phyloP scores from a whole-genome alignment of 2,888 invertebrate species.

The Villa cingulata region DNA sequence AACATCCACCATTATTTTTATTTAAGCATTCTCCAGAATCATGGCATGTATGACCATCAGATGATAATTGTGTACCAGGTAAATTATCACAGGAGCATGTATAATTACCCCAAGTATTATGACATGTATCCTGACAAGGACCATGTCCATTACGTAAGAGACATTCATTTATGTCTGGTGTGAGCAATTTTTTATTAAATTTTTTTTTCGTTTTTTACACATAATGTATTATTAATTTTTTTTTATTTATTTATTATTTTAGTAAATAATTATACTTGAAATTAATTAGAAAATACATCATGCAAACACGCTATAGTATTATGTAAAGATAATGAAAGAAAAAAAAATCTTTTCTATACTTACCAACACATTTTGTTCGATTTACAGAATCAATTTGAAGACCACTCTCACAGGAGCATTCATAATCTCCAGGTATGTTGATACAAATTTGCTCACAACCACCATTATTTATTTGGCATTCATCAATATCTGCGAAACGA shows the following conservation, averaged over 20 bases:
- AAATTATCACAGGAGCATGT: conserved; percentile 43
- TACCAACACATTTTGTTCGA: conserved; percentile 40
- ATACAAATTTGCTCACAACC: conserved; percentile 43
- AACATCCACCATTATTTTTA: conserved; percentile 38
- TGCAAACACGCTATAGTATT: too few species aligned
- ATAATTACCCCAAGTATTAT: conserved; percentile 45
- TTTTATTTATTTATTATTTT: too few species aligned
- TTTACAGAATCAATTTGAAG: conserved; percentile 36
- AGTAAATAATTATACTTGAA: too few species aligned
- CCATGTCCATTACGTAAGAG: conserved; percentile 46
- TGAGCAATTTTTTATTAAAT: conserved; percentile 8
- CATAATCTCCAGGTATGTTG: conserved; percentile 43
- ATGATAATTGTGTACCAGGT: conserved; percentile 43
- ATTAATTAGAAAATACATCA: too few species aligned
- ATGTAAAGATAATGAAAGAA: too few species aligned
- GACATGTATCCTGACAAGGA: conserved; percentile 49
- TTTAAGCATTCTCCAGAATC: conserved; percentile 33
- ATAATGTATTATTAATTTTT: too few species aligned
- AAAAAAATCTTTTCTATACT: too few species aligned
- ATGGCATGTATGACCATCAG: conserved; percentile 43
- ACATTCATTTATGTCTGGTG: conserved; percentile 47
- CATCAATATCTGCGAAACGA: conserved; percentile 39
- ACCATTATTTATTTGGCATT: conserved; percentile 40
- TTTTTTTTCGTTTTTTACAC: too few species aligned
- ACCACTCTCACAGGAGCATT: conserved; percentile 42